phyloP scores from a whole-genome alignment of 2,113 vertebrate species.

The Ophiodon elongatus region DNA sequence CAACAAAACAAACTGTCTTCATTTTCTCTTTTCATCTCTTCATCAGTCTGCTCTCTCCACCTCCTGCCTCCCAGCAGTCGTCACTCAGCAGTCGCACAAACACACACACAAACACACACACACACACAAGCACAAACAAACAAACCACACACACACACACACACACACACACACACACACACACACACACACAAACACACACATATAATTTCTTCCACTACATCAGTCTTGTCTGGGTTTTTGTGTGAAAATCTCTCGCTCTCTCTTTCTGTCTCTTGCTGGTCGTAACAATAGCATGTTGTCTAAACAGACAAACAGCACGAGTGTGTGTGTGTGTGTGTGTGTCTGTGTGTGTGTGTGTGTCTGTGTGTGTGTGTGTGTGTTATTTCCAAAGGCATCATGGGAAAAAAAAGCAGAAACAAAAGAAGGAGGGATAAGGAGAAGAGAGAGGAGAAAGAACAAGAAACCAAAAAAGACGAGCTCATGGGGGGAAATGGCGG shows the following conservation, averaged over 20 bases:
- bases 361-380: conserved; percentile 6
- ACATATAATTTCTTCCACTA: conserved; percentile 49
- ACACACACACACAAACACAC: conserved; percentile 28
- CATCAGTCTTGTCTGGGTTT: conserved; percentile 50
- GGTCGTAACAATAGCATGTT: conserved; percentile 47
- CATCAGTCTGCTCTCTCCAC: neutral
- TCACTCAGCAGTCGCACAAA: conserved; percentile 15
- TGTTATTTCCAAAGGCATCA: conserved; percentile 45
- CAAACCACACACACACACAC: neutral
- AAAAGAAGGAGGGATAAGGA: conserved; percentile 32
- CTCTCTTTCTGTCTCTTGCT: neutral
- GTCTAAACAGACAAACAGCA: conserved; percentile 50
- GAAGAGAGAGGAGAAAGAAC: conserved; percentile 21
- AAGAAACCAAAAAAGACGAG: conserved; percentile 44
- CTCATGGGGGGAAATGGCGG: conserved; percentile 37
- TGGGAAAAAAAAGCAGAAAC: conserved; percentile 45
- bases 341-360: conserved; percentile 17
- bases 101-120: conserved; percentile 21
- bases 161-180: conserved; percentile 8
- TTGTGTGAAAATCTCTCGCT: conserved; percentile 45
- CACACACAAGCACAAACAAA: conserved; percentile 24
- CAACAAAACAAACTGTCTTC: neutral
- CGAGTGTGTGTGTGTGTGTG: conserved; percentile 33
- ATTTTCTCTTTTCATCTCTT: neutral
- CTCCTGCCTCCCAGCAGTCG: conserved; percentile 17